A percentile compares a stretch with the other conserved stretches of the same genome.
phyloP scores from a whole-genome alignment of 2,797 vertebrate species.

The Chelon auratus region DNA sequence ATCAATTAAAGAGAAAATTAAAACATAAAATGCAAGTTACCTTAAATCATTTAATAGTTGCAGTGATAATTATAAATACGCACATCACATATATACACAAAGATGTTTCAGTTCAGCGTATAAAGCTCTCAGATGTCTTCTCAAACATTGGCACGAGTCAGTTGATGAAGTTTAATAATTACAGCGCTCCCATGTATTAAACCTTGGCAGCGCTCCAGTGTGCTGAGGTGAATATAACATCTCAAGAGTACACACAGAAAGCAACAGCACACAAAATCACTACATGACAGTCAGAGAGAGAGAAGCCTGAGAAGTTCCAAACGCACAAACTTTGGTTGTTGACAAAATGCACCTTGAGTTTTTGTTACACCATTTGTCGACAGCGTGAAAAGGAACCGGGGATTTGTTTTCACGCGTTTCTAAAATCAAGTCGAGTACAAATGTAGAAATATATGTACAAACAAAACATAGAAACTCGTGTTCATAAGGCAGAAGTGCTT shows the following conservation, averaged over 20 bases:
- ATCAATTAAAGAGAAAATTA: background rate
- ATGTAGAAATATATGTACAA: slow-evolving; percentile 68
- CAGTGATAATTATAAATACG: slow-evolving; percentile 67
- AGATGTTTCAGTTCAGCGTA: slow-evolving; percentile 41
- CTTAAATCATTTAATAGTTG: slow-evolving; percentile 57
- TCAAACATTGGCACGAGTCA: slow-evolving; percentile 66
- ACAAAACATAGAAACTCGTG: slow-evolving; percentile 55
- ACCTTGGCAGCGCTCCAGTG: slow-evolving; percentile 43
- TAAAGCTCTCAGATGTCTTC: slow-evolving; percentile 68
- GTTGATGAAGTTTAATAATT: slow-evolving; percentile 50
- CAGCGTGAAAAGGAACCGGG: slow-evolving; percentile 38
- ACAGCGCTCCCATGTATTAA: slow-evolving; percentile 47
- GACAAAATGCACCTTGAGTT: slow-evolving; percentile 73
- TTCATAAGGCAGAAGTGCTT: slow-evolving; percentile 80
- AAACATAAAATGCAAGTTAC: slow-evolving; percentile 20
- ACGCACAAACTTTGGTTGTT: slow-evolving; percentile 80
- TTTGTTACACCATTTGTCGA: slow-evolving; percentile 44
- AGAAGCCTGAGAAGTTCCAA: slow-evolving; percentile 78
- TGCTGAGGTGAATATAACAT: slow-evolving; percentile 16
- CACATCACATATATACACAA: slow-evolving; percentile 55
- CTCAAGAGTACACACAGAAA: slow-evolving; percentile 37
- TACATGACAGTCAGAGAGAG: slow-evolving; percentile 76
- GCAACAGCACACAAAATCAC: slow-evolving; percentile 41
- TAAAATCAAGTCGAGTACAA: slow-evolving; percentile 68
- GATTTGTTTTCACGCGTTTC: slow-evolving; percentile 37